phyloP scores from a whole-genome alignment of 1,140 invertebrate species.

The Delia radicum region DNA sequence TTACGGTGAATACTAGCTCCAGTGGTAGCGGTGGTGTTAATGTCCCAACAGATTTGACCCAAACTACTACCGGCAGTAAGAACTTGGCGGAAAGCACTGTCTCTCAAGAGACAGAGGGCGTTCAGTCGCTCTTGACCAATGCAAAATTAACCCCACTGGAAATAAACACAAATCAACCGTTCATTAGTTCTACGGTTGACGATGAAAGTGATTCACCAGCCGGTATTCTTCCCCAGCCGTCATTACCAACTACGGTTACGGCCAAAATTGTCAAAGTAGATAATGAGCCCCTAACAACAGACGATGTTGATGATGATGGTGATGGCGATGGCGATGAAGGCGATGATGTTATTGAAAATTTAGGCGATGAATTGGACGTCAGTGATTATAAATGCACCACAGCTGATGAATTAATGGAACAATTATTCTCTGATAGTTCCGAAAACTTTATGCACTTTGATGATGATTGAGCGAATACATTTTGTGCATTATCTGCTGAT shows the following conservation, averaged over 20 bases:
- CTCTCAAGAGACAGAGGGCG: neutral
- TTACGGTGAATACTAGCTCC: constrained; percentile 20
- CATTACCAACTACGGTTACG: constrained; percentile 13
- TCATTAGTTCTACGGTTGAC: constrained; percentile 5
- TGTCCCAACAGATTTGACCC: neutral
- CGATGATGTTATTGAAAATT: neutral
- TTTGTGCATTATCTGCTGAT: neutral
- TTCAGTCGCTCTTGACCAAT: neutral
- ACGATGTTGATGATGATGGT: neutral
- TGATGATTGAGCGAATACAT: neutral
- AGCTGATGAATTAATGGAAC: constrained; percentile 17
- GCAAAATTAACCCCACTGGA: neutral
- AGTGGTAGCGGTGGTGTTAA: neutral
- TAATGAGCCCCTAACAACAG: neutral
- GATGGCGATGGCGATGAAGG: neutral
- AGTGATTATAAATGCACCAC: constrained; percentile 21
- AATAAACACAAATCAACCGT: constrained; percentile 2
- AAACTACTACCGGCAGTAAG: neutral
- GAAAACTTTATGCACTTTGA: constrained; percentile 7
- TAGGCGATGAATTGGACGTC: constrained; percentile 18
- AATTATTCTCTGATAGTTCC: constrained; percentile 8
- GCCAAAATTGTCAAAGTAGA: constrained; percentile 24
- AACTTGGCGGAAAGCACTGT: neutral
- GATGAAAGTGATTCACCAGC: constrained; percentile 15
- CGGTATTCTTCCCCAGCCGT: constrained; percentile 12